These are phyloP conservation scores for Byasa hedistus DNA, from an alignment of 2,888 invertebrate genomes.

Conservation along the genomic window DNA sequence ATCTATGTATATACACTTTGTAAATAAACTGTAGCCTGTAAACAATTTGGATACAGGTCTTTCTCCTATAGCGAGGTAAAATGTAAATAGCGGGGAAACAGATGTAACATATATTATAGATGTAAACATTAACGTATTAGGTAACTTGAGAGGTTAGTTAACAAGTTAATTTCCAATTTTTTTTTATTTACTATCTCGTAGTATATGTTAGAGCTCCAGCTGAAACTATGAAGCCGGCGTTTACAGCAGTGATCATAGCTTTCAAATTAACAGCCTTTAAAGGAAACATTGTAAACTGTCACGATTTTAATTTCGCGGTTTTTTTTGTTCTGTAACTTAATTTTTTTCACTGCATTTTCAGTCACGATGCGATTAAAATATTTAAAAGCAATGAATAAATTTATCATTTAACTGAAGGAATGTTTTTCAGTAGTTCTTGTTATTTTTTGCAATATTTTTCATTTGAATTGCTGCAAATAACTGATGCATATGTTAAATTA, in stretches of 20 bases:
- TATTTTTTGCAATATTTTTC: not conserved
- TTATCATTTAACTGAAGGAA: not conserved
- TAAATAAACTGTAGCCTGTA: slow-evolving; percentile 39
- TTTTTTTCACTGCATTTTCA: not conserved
- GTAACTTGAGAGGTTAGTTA: slow-evolving; percentile 5
- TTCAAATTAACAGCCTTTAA: not conserved
- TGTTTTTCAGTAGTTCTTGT: not conserved
- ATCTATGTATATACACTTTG: slow-evolving; percentile 40
- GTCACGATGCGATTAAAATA: not conserved
- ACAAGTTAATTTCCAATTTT: not conserved
- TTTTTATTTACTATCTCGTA: slow-evolving; percentile 3
- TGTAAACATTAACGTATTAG: slow-evolving; percentile 15
- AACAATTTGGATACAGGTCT: slow-evolving; percentile 26
- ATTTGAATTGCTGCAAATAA: not conserved
- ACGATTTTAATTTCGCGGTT: not conserved
- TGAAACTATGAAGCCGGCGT: too few species aligned
- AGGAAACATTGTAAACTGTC: not conserved
- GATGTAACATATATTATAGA: slow-evolving; percentile 22
- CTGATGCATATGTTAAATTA: not conserved
- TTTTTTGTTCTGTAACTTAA: not conserved
- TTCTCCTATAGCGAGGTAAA: slow-evolving; percentile 10
- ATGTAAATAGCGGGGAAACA: slow-evolving; percentile 24
- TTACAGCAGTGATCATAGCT: not conserved
- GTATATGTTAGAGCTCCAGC: too few species aligned
- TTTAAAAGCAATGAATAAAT: not conserved